These are phyloP conservation scores for Oreochromis mossambicus DNA, from an alignment of 2,797 vertebrate genomes.

Conservation along the genomic window DNA sequence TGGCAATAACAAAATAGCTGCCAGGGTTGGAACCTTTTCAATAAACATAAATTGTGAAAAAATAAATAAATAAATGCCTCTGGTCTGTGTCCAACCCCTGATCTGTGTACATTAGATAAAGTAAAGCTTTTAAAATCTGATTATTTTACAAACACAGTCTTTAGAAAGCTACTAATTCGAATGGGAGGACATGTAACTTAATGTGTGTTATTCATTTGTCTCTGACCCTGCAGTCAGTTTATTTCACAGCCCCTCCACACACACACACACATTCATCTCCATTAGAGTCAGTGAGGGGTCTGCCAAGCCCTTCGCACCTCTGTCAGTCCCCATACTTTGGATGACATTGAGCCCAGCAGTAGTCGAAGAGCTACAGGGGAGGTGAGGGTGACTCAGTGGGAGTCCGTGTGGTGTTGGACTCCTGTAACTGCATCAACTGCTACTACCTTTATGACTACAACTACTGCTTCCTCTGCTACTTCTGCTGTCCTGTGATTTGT, in stretches of 20 bases:
- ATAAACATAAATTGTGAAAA: neutral
- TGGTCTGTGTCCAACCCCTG: neutral
- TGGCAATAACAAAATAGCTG: neutral
- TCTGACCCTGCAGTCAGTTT: constrained; percentile 18
- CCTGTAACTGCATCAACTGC: neutral
- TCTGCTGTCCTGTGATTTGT: neutral
- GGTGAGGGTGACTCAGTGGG: constrained; percentile 21
- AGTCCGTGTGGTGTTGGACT: neutral
- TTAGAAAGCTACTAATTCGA: neutral
- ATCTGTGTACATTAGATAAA: neutral
- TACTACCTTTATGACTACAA: neutral
- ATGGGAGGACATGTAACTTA: neutral
- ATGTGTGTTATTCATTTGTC: constrained; percentile 18
- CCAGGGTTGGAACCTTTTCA: neutral
- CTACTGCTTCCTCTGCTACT: neutral
- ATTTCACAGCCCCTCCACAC: neutral
- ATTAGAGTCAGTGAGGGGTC: constrained; percentile 32
- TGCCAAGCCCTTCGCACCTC: constrained; percentile 48
- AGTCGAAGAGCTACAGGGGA: constrained; percentile 41
- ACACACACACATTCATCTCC: constrained; percentile 36
- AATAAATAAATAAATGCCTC: neutral
- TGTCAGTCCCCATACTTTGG: constrained; percentile 48
- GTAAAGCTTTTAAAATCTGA: neutral
- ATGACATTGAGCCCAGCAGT: constrained; percentile 64
- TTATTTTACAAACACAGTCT: neutral